Conservation (phyloP, 2,113 vertebrate genomes). For the Stictonetta naevosa region DNA sequence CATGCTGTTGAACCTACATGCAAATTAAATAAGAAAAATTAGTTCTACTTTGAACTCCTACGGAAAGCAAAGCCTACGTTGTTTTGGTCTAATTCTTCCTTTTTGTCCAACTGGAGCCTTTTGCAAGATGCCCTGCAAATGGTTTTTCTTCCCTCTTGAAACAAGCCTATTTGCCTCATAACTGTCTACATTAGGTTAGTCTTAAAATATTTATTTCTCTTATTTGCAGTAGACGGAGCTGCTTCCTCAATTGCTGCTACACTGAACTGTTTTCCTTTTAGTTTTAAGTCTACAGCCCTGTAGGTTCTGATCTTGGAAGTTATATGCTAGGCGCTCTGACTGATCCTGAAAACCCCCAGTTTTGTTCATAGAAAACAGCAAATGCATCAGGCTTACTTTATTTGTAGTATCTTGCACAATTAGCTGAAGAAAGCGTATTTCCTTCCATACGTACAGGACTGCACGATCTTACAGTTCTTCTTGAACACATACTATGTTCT, state of each 20-base stretch:
- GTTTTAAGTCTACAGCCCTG: background rate
- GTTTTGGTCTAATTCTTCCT: background rate
- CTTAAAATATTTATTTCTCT: background rate
- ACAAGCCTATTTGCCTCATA: background rate
- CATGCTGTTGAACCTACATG: conserved; percentile 68
- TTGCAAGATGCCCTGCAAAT: background rate
- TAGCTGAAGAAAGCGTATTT: background rate
- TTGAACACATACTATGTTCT: background rate
- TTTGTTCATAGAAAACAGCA: background rate
- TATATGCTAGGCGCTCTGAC: background rate
- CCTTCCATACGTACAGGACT: background rate
- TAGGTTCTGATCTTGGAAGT: background rate
- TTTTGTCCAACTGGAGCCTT: background rate
- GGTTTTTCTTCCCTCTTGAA: background rate
- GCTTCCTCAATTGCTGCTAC: background rate
- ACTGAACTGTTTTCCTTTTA: background rate
- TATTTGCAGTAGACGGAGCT: background rate
- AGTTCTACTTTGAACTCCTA: background rate
- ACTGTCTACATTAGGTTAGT: background rate
- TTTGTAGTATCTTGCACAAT: background rate
- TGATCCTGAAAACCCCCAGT: background rate
- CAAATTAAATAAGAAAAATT: conserved; percentile 1
- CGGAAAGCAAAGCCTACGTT: background rate
- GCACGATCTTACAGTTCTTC: background rate
- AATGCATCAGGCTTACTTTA: background rate